These are phyloP conservation scores for Xestobium rufovillosum DNA, from an alignment of 2,888 invertebrate species.

Conservation along the genomic window DNA sequence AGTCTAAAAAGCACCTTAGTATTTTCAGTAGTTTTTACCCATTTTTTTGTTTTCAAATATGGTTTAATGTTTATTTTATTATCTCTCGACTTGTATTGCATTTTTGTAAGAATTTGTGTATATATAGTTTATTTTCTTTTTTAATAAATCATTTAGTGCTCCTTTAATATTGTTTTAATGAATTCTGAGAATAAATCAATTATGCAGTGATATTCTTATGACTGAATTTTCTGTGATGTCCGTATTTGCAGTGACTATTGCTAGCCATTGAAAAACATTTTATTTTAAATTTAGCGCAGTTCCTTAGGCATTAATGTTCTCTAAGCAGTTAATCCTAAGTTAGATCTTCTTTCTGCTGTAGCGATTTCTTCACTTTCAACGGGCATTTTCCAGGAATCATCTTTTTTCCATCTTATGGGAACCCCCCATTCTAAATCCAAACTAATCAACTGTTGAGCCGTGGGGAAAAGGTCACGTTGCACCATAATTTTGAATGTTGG, in stretches of 20 bases:
- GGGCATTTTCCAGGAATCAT: too few relatives aligned
- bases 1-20: constrained; percentile 9
- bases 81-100: constrained; percentile 11
- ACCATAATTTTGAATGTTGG: constrained; percentile 28
- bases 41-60: not conserved
- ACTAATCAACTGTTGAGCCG: constrained; percentile 32
- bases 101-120: constrained; percentile 21
- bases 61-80: constrained; percentile 8
- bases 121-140: constrained; percentile 22
- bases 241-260: too few relatives aligned
- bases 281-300: too few relatives aligned
- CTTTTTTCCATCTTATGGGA: constrained; percentile 20
- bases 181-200: too few relatives aligned
- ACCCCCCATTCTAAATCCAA: constrained; percentile 39
- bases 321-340: too few relatives aligned
- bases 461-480: constrained; percentile 33
- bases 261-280: too few relatives aligned
- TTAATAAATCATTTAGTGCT: constrained; percentile 40
- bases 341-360: too few relatives aligned
- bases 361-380: too few relatives aligned
- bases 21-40: constrained; percentile 3
- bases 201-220: too few relatives aligned
- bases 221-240: too few relatives aligned
- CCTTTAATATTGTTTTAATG: constrained; percentile 17
- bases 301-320: too few relatives aligned